These are phyloP conservation scores for Volucella bombylans DNA, from an alignment of 2,888 invertebrate genomes.

Conservation along the genomic window DNA sequence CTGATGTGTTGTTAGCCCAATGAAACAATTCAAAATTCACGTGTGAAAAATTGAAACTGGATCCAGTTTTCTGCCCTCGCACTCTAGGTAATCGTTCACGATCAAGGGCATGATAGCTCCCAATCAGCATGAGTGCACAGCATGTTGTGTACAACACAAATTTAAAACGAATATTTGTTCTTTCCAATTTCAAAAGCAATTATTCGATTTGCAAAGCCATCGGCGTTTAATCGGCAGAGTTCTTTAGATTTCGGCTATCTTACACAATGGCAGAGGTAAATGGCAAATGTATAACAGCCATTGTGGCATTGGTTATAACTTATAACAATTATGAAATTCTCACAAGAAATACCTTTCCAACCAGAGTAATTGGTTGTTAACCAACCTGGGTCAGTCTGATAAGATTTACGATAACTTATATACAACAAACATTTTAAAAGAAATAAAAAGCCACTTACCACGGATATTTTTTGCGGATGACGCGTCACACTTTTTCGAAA, in stretches of 20 bases:
- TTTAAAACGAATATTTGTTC: constrained; percentile 1
- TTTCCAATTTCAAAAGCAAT: constrained; percentile 15
- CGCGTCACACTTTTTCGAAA: background rate
- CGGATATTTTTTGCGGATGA: constrained; percentile 1
- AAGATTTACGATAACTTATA: background rate
- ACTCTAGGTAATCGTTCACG: background rate
- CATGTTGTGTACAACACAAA: too few relatives aligned
- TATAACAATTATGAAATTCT: too few relatives aligned
- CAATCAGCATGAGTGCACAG: background rate
- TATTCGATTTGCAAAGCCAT: constrained; percentile 10
- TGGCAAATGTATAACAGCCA: too few relatives aligned
- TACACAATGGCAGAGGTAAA: too few relatives aligned
- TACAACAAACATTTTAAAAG: background rate
- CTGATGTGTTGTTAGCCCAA: background rate
- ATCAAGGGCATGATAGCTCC: constrained; percentile 1
- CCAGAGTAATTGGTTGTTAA: too few relatives aligned
- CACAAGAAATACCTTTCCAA: too few relatives aligned
- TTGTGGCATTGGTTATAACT: too few relatives aligned
- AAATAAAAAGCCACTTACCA: constrained; percentile 8
- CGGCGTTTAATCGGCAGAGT: too few relatives aligned
- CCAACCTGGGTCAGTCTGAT: background rate
- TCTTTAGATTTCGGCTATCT: too few relatives aligned
- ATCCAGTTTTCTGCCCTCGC: background rate
- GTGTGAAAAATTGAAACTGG: background rate
- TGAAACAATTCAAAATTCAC: background rate